Base-by-base conservation (phyloP, 2,797 vertebrate genomes). In the Paratrypauchen microcephalus region DNA sequence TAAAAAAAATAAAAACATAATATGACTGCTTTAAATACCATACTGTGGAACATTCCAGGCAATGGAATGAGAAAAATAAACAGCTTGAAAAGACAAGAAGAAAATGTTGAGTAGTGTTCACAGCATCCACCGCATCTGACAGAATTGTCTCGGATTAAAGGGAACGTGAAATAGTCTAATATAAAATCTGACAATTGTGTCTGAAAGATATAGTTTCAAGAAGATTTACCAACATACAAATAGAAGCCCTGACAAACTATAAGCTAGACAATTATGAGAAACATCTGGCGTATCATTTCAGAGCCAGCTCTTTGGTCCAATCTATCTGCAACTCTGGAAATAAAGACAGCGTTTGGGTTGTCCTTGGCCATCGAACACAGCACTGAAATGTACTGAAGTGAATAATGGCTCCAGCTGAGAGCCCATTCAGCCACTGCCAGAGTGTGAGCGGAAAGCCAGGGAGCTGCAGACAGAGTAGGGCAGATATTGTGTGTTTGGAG, bases 381-480 rank as follows among this genome's bases (percentile, higher is more conserved):
- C 52, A 68, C 73, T 77, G 68, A 79, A 84, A 81, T 68, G 69
- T 84, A 78, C 63, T 74, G 79, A 76, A 86, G 83, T 85, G 83
- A 90, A 83, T 88, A 87, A 89, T 82, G 72, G 76, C 56, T 63
- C 60, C 68, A 74, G 76, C 61, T 76, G 71, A 30, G 50, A 77
- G 63, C 54, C 77, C 78, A 83, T 77, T 86, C 79, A 84, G 74
- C 76, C 72, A 72, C 71, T 81, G 28, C 62, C 59, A 79, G 83
- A 85, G 86, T 83, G 84, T 74, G 55, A 66, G 74, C 73, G 68
- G 72, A 77, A 84, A 87, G 70, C 79, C 85, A 81, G 66, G 4
- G 41, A 71, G 65, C 66, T 61, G 45, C 56, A 77, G 66, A 75
- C 68, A 66, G 58, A 66, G 66, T 52, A 60, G 76, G 39, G 39